Percentiles rank a stretch among this genome's conserved stretches.
Conservation (phyloP, 1,140 invertebrate species). For the Lucilia cuprina region DNA sequence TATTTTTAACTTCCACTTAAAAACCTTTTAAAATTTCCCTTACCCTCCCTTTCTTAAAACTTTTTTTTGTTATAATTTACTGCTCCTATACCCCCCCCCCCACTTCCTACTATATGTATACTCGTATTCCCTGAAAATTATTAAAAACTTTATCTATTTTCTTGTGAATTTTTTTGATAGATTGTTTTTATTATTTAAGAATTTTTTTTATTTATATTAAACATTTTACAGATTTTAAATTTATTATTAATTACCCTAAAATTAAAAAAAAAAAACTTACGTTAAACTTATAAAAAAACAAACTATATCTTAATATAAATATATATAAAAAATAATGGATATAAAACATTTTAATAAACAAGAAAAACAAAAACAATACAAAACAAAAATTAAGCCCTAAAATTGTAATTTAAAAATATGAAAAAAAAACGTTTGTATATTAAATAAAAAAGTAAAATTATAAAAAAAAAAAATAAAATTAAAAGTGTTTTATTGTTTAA, state of each 20-base stretch:
- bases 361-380: neutral
- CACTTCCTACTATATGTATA: neutral
- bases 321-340: neutral
- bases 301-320: slow-evolving; percentile 39
- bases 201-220: slow-evolving; percentile 4
- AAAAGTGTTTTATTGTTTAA: neutral
- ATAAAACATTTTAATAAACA: slow-evolving; percentile 19
- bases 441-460: slow-evolving; percentile 38
- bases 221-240: slow-evolving; percentile 42
- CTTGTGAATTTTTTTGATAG: slow-evolving; percentile 16
- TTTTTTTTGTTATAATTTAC: neutral
- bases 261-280: slow-evolving; percentile 35
- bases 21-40: neutral
- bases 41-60: neutral
- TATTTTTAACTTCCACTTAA: neutral
- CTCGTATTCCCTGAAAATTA: neutral
- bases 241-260: slow-evolving; percentile 44
- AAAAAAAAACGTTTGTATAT: slow-evolving; percentile 33
- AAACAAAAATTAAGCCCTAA: slow-evolving; percentile 9
- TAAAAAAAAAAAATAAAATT: slow-evolving; percentile 44
- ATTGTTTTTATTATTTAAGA: slow-evolving; percentile 34
- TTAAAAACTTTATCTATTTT: neutral
- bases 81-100: neutral
- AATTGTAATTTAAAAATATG: slow-evolving; percentile 32
- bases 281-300: slow-evolving; percentile 43